A percentile compares a stretch with the other conserved stretches of the same genome.
These are phyloP conservation scores for Agrenia bidenticulata DNA, from an alignment of 2,888 invertebrate species.

Conservation along the genomic window DNA sequence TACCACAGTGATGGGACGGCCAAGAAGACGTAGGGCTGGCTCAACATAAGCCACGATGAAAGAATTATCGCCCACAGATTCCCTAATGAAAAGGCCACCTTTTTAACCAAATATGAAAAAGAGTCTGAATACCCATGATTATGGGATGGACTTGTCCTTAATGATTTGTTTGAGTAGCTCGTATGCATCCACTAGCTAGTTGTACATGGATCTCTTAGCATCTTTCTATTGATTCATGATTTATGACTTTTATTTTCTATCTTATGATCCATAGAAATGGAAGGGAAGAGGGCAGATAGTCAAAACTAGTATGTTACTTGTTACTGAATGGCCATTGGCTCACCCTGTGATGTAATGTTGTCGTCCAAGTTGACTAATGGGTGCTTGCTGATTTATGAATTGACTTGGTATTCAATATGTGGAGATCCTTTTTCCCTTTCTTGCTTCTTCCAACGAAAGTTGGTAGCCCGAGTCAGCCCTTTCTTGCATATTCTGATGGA, in stretches of 20 bases:
- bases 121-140: constrained; percentile 9
- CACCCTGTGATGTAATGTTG: constrained; percentile 8
- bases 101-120: constrained; percentile 17
- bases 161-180: constrained; percentile 22
- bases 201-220: too few relatives aligned
- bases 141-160: constrained; percentile 18
- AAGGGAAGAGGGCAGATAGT: too few relatives aligned
- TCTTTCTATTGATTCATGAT: constrained; percentile 10
- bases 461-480: neutral
- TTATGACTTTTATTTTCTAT: constrained; percentile 10
- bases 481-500: neutral
- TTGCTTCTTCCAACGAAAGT: neutral
- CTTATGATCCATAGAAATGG: neutral
- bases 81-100: constrained; percentile 10
- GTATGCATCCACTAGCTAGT: neutral
- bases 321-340: constrained; percentile 3
- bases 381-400: constrained; percentile 23
- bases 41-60: constrained; percentile 19
- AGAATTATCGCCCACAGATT: constrained; percentile 15
- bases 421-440: neutral
- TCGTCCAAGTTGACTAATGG: constrained; percentile 20
- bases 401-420: constrained; percentile 2
- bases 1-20: constrained; percentile 20
- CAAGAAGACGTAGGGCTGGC: constrained; percentile 9
- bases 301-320: neutral